These are phyloP conservation scores for Paramormyrops hopkinsi DNA, from an alignment of 2,797 vertebrate genomes.

Conservation along the genomic window DNA sequence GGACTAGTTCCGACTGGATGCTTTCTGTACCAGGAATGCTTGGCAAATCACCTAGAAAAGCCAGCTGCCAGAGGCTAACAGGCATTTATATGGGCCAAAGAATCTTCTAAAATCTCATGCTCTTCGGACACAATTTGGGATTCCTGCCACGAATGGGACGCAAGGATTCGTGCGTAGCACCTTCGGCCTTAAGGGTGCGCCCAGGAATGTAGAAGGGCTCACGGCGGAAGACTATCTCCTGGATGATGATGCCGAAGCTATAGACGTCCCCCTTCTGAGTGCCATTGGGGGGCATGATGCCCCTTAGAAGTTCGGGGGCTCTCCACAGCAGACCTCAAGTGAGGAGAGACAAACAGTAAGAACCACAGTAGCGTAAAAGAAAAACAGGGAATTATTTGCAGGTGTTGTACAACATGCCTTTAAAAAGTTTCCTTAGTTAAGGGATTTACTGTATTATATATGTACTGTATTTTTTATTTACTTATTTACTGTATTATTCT, in stretches of 20 bases:
- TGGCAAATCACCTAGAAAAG: not conserved
- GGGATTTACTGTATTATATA: not conserved
- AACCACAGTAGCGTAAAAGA: not conserved
- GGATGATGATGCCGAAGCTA: conserved; percentile 45
- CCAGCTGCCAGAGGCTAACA: not conserved
- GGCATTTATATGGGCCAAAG: not conserved
- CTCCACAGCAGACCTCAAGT: conserved; percentile 38
- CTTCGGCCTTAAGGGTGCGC: conserved; percentile 30
- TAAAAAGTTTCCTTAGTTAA: not conserved
- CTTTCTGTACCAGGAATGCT: not conserved
- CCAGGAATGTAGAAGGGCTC: conserved; percentile 42
- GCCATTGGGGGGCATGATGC: conserved; percentile 30
- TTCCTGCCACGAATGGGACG: not conserved
- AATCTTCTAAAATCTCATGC: not conserved
- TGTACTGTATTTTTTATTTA: not conserved
- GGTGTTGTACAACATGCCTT: not conserved
- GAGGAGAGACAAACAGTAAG: not conserved
- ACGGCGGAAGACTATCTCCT: conserved; percentile 39
- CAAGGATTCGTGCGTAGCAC: conserved; percentile 12
- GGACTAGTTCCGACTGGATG: not conserved
- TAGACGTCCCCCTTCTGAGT: conserved; percentile 46
- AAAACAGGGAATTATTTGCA: not conserved
- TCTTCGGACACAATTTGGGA: not conserved
- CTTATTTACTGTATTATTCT: not conserved
- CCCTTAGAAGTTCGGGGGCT: conserved; percentile 42